Base-by-base conservation (phyloP, 2,888 invertebrate genomes). In the Stenichneumon culpator region DNA sequence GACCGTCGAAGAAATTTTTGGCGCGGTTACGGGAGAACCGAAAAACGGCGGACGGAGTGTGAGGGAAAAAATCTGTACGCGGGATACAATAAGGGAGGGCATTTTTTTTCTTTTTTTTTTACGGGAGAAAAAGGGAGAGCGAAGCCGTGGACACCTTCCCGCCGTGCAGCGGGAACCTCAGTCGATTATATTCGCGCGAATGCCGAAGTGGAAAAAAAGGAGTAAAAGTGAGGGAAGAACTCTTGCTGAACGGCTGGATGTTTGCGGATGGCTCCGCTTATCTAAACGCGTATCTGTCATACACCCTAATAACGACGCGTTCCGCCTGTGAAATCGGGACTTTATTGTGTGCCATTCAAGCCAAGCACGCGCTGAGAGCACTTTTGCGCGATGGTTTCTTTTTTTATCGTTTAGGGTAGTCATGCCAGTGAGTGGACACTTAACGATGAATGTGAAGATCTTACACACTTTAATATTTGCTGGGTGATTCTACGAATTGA, bases 301-400 rank as follows among this genome's bases (percentile, higher is more conserved):
- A 92, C 91, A 90, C 89, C 90, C 91, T 92, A 92, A 92, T 92
- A 92, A 92, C 92, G 89, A 90, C 87, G 87, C 86, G 85, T 69
- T 39, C 9, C 39, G 60, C n/a, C 63, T 44, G 63, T 69, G 60
- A 60, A 68, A 72, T n/a, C 73, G 57, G 25, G 19, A 77, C 60
- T 88, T 90, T 89, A 90, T 89, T 89, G 88, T 89, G 86, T 85
- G 86, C 87, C 79, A 84, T 84, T 81, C 87, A 72, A 77, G 81
- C 70, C 72, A n/a, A 44, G n/a, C 77, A 65, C 32, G 50, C 32
- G 32, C 50, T 16, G n/a, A 5, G 32, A 54, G 32, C 14, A n/a
- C 6, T 28, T 5, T 28, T 28, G 32, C 4, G 16, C 16, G 6
- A 63, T 6, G 5, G n/a, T 7, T 63, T 32, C 1, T 28, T 28